phyloP scores from a whole-genome alignment of 2,888 invertebrate species.

The Arrhopalites spinosus region DNA sequence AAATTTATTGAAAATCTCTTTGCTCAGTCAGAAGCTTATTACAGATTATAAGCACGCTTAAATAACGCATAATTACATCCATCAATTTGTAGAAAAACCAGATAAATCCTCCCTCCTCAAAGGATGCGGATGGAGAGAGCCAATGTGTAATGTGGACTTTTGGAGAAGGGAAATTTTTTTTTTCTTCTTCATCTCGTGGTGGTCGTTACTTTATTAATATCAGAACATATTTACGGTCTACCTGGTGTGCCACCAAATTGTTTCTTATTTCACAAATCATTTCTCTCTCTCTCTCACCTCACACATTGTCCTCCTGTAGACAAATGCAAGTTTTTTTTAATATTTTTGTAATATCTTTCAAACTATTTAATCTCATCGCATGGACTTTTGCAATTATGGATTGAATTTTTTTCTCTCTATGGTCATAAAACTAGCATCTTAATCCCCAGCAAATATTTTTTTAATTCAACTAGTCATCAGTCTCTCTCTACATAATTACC shows the following conservation, averaged over 20 bases:
- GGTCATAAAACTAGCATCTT: too few species aligned
- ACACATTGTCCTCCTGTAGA: background rate
- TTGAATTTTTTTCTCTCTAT: too few species aligned
- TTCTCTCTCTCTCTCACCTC: background rate
- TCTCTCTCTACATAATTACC: too few species aligned
- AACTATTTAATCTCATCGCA: too few species aligned
- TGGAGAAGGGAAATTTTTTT: background rate
- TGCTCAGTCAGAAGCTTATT: conserved; percentile 17
- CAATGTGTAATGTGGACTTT: background rate
- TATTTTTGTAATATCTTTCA: too few species aligned
- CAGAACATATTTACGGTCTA: conserved; percentile 33
- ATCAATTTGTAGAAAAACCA: conserved; percentile 29
- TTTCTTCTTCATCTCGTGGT: conserved; percentile 1
- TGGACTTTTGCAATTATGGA: background rate
- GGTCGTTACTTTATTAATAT: conserved; percentile 17
- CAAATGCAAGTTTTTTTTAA: background rate
- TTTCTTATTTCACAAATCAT: conserved; percentile 35
- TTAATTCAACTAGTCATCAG: too few species aligned
- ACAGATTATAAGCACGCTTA: conserved; percentile 31
- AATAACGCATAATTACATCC: conserved; percentile 26
- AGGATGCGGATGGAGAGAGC: too few species aligned
- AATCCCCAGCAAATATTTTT: too few species aligned
- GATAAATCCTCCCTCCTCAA: conserved; percentile 6
- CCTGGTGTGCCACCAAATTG: conserved; percentile 33
- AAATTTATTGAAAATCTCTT: conserved; percentile 13